phyloP scores from a whole-genome alignment of 2,797 vertebrate genomes.

The Pangasius larnaudii region DNA sequence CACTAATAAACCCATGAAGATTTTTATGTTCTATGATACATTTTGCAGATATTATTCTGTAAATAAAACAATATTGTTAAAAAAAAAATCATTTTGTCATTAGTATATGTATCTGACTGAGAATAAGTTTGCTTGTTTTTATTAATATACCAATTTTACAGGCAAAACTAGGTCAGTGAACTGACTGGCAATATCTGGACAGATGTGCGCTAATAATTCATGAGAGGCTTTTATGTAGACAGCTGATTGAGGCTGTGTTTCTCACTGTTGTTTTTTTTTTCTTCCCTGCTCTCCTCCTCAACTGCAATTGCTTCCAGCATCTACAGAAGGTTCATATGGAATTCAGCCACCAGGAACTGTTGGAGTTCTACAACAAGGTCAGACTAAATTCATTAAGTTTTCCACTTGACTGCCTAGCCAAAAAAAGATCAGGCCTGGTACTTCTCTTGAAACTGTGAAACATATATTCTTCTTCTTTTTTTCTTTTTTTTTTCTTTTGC shows the following conservation, averaged over 20 bases:
- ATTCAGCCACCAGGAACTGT: slow-evolving; percentile 91
- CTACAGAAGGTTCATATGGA: slow-evolving; percentile 89
- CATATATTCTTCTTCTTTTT: slow-evolving; percentile 22
- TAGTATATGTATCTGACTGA: neutral
- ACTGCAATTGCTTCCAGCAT: slow-evolving; percentile 67
- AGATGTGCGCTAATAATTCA: slow-evolving; percentile 69
- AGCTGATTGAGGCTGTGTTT: slow-evolving; percentile 53
- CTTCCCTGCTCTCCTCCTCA: slow-evolving; percentile 22
- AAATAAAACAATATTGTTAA: neutral
- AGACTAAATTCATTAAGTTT: slow-evolving; percentile 61
- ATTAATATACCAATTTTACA: neutral
- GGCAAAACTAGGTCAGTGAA: slow-evolving; percentile 42
- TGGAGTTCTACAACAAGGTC: slow-evolving; percentile 97
- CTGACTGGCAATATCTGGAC: slow-evolving; percentile 43
- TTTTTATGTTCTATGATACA: neutral
- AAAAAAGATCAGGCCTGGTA: slow-evolving; percentile 46
- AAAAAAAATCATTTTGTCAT: neutral
- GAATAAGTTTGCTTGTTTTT: neutral
- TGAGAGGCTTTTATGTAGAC: slow-evolving; percentile 68
- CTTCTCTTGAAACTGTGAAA: slow-evolving; percentile 32
- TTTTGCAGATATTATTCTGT: neutral
- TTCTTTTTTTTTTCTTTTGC: slow-evolving; percentile 58
- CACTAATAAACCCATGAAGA: neutral
- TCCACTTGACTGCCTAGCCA: slow-evolving; percentile 14
- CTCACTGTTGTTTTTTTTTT: slow-evolving; percentile 41